Evolutionary conservation across 2,888 invertebrate species (phyloP).

Genomic region (Heliconius charithonia): DNA sequence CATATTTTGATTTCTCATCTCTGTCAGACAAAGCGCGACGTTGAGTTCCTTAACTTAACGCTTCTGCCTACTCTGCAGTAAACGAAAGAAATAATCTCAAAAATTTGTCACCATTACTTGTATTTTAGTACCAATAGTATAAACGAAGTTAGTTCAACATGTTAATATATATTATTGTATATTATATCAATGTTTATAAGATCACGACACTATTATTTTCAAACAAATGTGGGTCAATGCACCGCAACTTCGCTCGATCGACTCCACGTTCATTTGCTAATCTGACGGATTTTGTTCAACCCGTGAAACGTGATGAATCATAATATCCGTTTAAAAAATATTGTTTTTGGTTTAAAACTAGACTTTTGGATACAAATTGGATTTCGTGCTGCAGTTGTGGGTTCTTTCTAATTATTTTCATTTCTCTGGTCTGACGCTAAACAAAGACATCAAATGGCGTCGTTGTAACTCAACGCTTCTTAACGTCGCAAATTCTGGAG

Average conservation of each 20-base stretch:
- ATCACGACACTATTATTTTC: constrained; percentile 29
- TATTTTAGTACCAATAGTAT: background rate
- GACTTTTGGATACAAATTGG: background rate
- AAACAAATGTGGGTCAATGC: constrained; percentile 36
- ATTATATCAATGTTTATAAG: constrained; percentile 1
- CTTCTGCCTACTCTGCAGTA: too few species aligned
- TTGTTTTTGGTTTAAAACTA: background rate
- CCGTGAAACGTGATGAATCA: constrained; percentile 29
- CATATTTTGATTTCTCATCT: too few species aligned
- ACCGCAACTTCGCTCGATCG: constrained; percentile 27
- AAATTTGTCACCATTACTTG: background rate
- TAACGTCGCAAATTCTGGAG: background rate
- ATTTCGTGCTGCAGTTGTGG: too few species aligned
- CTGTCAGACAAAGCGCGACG: too few species aligned
- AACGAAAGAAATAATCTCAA: too few species aligned
- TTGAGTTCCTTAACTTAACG: too few species aligned
- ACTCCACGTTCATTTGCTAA: constrained; percentile 29
- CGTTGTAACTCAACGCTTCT: too few species aligned
- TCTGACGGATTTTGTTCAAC: constrained; percentile 27
- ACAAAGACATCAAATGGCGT: too few species aligned
- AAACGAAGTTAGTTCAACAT: background rate
- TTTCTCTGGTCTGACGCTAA: too few species aligned
- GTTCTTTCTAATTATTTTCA: too few species aligned
- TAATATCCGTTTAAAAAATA: constrained; percentile 3
- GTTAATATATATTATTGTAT: background rate